Evolutionary conservation across 2,888 invertebrate species (phyloP).

Genomic region (Rhaphigaster nebulosa): DNA sequence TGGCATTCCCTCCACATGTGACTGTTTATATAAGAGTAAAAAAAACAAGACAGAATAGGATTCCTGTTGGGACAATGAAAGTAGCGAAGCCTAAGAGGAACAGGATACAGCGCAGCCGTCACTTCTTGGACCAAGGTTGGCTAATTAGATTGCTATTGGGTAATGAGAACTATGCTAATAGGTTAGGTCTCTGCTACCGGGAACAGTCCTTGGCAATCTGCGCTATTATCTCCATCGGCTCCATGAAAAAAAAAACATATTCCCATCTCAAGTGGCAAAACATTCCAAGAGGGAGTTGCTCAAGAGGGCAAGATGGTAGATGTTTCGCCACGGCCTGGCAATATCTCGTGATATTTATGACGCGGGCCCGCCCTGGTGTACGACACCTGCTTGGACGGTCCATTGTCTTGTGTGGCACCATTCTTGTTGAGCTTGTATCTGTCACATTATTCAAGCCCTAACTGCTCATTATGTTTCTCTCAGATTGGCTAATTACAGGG

Average conservation of each 20-base stretch:
- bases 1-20: background rate
- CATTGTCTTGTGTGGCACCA: slow-evolving; percentile 7
- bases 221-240: background rate
- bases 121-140: background rate
- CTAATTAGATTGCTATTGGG: slow-evolving; percentile 2
- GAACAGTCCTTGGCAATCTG: background rate
- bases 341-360: background rate
- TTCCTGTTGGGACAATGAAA: background rate
- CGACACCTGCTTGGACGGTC: background rate
- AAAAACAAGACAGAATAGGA: background rate
- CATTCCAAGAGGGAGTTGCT: background rate
- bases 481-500: background rate
- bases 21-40: background rate
- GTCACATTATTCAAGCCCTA: background rate
- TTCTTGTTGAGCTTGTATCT: background rate
- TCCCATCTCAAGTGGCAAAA: background rate
- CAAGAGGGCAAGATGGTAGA: background rate
- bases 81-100: background rate
- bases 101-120: background rate
- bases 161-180: background rate
- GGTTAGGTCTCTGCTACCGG: background rate
- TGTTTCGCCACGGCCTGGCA: background rate
- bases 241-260: background rate
- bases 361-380: background rate
- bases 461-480: background rate